phyloP scores from a whole-genome alignment of 2,888 invertebrate species.

The Julus scanicus region DNA sequence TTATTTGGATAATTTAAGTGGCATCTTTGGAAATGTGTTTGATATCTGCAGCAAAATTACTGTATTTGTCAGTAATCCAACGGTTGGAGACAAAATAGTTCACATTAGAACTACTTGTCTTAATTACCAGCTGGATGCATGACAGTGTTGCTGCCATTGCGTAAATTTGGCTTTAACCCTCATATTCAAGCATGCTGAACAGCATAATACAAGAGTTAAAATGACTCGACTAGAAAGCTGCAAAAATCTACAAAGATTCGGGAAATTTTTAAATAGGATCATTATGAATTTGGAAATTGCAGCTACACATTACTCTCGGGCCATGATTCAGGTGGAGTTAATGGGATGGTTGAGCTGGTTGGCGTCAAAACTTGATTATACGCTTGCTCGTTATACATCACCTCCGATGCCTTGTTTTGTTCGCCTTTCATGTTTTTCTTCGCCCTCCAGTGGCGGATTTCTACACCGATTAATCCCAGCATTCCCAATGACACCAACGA shows the following conservation, averaged over 20 bases:
- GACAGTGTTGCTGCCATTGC: background rate
- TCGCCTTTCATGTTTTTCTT: conserved; percentile 46
- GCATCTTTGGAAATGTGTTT: background rate
- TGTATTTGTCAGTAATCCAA: background rate
- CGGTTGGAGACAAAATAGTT: background rate
- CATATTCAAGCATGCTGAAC: background rate
- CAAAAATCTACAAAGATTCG: background rate
- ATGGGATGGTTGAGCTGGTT: background rate
- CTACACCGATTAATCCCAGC: conserved; percentile 53
- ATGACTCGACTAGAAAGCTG: conserved; percentile 16
- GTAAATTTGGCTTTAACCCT: background rate
- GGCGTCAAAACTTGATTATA: background rate
- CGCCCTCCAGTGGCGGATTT: conserved; percentile 47
- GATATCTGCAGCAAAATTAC: background rate
- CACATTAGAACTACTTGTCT: background rate
- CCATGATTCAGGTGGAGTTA: background rate
- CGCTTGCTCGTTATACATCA: background rate
- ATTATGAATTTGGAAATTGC: background rate
- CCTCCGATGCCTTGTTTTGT: conserved; percentile 22
- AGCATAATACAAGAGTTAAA: background rate
- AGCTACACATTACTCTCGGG: conserved; percentile 13
- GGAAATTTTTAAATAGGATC: conserved; percentile 1
- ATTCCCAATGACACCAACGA: conserved; percentile 51
- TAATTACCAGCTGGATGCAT: background rate
- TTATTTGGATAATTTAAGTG: background rate